Evolutionary conservation across 1,140 invertebrate species (phyloP).

Genomic region (Drosophila pseudoobscura): DNA sequence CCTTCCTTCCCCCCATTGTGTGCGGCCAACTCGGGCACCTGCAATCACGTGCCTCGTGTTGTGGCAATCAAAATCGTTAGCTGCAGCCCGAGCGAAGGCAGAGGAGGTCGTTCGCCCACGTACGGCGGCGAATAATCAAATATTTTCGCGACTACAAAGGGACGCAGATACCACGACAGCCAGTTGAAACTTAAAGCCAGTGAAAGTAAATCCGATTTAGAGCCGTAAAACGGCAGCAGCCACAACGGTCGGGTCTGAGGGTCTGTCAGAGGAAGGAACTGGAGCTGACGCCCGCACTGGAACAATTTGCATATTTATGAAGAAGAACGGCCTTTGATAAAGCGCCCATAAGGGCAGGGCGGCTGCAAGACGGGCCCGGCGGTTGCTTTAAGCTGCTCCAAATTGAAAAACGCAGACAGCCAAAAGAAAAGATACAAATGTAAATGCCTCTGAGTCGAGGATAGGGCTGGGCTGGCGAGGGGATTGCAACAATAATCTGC

Average conservation of each 20-base stretch:
- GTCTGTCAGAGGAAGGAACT: conserved; percentile 16
- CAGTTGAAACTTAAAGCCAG: conserved; percentile 46
- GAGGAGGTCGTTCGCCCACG: background rate
- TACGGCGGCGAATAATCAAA: conserved; percentile 64
- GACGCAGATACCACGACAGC: conserved; percentile 11
- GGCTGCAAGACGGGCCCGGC: conserved; percentile 45
- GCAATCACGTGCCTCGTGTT: conserved; percentile 66
- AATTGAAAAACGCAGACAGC: conserved; percentile 74
- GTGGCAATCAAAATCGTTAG: conserved; percentile 76
- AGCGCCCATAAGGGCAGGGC: conserved; percentile 2
- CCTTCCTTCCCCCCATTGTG: conserved; percentile 45
- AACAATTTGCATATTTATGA: conserved; percentile 82
- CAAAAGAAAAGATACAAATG: conserved; percentile 69
- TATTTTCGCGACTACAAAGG: conserved; percentile 57
- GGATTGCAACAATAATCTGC: conserved; percentile 71
- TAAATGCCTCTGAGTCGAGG: conserved; percentile 54
- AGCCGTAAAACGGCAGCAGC: conserved; percentile 35
- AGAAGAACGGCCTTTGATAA: conserved; percentile 71
- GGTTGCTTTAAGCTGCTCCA: conserved; percentile 73
- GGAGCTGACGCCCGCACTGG: conserved; percentile 6
- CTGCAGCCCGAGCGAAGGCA: conserved; percentile 30
- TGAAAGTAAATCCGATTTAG: conserved; percentile 55
- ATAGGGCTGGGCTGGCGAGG: background rate
- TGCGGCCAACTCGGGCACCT: conserved; percentile 46
- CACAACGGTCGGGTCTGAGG: conserved; percentile 11